phyloP scores from a whole-genome alignment of 2,797 vertebrate genomes.

The Gobionotothen gibberifrons region DNA sequence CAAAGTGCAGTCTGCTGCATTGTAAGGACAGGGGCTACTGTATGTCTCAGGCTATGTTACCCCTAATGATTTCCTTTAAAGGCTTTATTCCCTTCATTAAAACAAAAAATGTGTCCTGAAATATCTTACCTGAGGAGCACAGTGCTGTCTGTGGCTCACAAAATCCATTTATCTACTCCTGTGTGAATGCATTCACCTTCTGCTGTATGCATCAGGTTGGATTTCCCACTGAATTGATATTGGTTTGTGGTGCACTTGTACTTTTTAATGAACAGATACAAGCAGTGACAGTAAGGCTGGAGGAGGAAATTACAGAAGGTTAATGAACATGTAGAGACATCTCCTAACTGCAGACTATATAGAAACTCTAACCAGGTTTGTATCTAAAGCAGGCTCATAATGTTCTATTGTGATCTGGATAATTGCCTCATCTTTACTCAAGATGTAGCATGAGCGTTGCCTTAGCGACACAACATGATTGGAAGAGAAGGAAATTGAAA shows the following conservation, averaged over 20 bases:
- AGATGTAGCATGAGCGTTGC: background rate
- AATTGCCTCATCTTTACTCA: background rate
- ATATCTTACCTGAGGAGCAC: background rate
- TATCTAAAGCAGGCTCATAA: background rate
- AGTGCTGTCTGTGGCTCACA: background rate
- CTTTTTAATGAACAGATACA: background rate
- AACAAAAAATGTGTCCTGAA: background rate
- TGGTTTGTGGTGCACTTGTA: background rate
- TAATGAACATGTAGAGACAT: background rate
- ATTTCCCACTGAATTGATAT: background rate
- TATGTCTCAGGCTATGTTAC: background rate
- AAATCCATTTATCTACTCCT: background rate
- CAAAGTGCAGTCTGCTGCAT: background rate
- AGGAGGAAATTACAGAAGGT: too few species aligned
- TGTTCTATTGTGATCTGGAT: background rate
- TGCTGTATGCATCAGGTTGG: background rate
- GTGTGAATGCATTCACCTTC: background rate
- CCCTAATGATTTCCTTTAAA: background rate
- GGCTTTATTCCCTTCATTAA: conserved; percentile 3
- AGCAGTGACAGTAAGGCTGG: background rate
- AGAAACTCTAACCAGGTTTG: background rate
- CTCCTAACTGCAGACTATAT: background rate
- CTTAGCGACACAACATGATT: background rate
- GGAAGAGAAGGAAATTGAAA: background rate
- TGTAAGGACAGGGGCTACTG: background rate